Evolutionary conservation across 1,140 invertebrate genomes (phyloP).

Genomic region (Diabrotica virgifera): DNA sequence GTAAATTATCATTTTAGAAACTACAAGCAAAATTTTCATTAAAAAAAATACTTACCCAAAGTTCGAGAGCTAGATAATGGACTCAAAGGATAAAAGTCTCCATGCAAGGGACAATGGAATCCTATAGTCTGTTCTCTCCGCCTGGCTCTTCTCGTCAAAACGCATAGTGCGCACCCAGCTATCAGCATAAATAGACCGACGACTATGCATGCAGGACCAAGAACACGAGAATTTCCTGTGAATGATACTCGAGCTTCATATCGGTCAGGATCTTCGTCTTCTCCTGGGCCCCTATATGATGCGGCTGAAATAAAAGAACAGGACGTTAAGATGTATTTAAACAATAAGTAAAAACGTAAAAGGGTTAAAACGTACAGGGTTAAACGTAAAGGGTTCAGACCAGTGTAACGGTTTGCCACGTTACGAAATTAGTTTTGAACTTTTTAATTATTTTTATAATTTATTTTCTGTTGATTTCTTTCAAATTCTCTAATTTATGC

Average conservation of each 20-base stretch:
- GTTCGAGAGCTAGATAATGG: conserved; percentile 54
- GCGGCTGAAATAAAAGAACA: conserved; percentile 55
- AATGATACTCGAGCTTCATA: conserved; percentile 68
- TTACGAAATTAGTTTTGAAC: too few relatives aligned
- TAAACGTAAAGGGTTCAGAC: too few relatives aligned
- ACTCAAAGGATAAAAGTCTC: conserved; percentile 72
- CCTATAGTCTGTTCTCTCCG: conserved; percentile 64
- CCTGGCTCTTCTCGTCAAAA: conserved; percentile 63
- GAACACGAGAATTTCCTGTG: conserved; percentile 67
- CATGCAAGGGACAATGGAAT: conserved; percentile 74
- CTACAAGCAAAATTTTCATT: too few relatives aligned
- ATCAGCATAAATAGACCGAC: conserved; percentile 67
- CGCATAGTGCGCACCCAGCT: conserved; percentile 59
- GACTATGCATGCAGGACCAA: conserved; percentile 70
- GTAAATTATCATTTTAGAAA: too few relatives aligned
- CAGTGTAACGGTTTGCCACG: too few relatives aligned
- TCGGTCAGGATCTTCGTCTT: conserved; percentile 66
- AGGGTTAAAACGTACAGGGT: too few relatives aligned
- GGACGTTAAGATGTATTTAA: too few relatives aligned
- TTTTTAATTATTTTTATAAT: too few relatives aligned
- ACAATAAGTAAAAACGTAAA: too few relatives aligned
- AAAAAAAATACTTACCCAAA: conserved; percentile 36
- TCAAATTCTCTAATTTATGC: too few relatives aligned
- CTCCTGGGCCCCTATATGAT: conserved; percentile 68
- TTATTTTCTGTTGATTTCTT: too few relatives aligned